A percentile compares a stretch with the other conserved stretches of the same genome.
These are phyloP conservation scores for Sterrhoptilus dennistouni DNA, from an alignment of 2,113 vertebrate species.

Conservation along the genomic window DNA sequence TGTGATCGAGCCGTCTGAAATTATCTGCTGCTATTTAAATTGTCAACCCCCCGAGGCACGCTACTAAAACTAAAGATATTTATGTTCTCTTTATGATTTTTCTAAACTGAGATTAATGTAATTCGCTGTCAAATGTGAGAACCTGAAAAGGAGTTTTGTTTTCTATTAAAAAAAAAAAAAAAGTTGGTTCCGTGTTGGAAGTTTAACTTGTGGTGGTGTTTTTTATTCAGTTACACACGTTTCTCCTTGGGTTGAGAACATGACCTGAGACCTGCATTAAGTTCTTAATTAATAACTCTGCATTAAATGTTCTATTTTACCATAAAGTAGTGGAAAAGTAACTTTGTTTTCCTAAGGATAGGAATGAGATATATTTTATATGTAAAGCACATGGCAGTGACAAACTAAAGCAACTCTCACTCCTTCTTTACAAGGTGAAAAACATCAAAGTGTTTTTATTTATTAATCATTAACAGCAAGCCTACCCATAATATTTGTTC, in stretches of 20 bases:
- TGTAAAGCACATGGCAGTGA: background rate
- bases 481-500: background rate
- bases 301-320: background rate
- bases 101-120: background rate
- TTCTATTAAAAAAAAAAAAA: background rate
- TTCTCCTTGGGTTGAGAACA: background rate
- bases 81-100: background rate
- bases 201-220: background rate
- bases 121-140: background rate
- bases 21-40: background rate
- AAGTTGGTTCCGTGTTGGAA: background rate
- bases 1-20: accelerated
- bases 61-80: background rate
- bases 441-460: background rate
- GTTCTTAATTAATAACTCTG: background rate
- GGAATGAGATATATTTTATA: background rate
- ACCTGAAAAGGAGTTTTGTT: background rate
- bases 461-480: background rate
- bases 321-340: background rate
- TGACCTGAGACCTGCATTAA: background rate
- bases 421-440: background rate
- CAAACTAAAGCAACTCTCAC: background rate
- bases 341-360: background rate
- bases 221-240: background rate
- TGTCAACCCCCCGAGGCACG: background rate